phyloP scores from a whole-genome alignment of 2,797 vertebrate genomes.

The Cheirogaleus major region DNA sequence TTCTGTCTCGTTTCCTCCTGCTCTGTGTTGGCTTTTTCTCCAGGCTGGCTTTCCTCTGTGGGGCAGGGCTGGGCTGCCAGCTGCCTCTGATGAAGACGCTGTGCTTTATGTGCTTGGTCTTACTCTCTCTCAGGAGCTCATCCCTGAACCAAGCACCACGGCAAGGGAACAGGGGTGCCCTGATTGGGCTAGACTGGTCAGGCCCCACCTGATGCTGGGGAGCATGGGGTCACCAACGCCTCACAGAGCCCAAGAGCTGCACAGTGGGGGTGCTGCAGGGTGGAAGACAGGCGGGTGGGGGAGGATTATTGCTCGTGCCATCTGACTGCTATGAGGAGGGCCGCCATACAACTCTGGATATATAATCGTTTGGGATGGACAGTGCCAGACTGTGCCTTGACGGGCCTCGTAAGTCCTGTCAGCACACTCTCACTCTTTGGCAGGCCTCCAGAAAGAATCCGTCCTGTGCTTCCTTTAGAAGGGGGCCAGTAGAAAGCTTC shows the following conservation, averaged over 20 bases:
- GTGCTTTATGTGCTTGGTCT: neutral
- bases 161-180: neutral
- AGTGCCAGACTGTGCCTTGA: neutral
- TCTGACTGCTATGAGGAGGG: neutral
- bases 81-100: neutral
- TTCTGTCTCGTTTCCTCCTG: neutral
- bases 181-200: neutral
- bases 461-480: neutral
- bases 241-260: too few relatives aligned
- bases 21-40: neutral
- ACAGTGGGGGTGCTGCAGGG: neutral
- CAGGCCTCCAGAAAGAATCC: neutral
- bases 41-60: neutral
- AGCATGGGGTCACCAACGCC: too few relatives aligned
- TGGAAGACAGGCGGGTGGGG: neutral
- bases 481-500: neutral
- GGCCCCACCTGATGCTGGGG: neutral
- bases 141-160: neutral
- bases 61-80: neutral
- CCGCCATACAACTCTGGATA: neutral
- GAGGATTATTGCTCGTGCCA: neutral
- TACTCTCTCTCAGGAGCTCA: neutral
- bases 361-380: neutral
- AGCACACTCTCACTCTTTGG: neutral
- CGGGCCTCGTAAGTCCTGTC: neutral